Conservation (phyloP, 2,797 vertebrate species). For the Garrulus glandarius region DNA sequence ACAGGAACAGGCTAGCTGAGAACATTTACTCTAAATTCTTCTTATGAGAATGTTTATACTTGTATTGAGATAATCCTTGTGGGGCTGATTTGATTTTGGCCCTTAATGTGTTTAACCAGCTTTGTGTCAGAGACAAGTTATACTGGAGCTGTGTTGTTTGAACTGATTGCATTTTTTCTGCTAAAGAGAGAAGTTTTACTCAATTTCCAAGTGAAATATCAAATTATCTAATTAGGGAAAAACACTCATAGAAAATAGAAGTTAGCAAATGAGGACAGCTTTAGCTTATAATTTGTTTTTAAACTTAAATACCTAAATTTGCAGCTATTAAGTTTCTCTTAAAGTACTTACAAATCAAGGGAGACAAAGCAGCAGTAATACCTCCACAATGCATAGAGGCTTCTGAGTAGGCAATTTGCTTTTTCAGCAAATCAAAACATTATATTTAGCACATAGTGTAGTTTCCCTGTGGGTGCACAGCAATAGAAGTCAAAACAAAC, state of each 20-base stretch:
- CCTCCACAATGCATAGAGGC: not conserved
- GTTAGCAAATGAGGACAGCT: not conserved
- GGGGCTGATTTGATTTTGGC: not conserved
- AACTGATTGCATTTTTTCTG: not conserved
- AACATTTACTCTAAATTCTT: constrained; percentile 10
- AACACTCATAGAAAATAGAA: not conserved
- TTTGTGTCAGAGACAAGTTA: not conserved
- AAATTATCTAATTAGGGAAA: not conserved
- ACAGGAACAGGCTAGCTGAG: not conserved
- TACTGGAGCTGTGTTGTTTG: not conserved
- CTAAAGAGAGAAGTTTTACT: not conserved
- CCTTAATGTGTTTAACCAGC: not conserved
- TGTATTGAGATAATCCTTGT: constrained; percentile 11
- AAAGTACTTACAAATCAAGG: not conserved
- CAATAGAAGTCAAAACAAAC: constrained; percentile 45
- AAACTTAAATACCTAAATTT: not conserved
- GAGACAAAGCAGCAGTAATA: not conserved
- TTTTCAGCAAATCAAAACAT: constrained; percentile 48
- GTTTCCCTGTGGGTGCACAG: constrained; percentile 8
- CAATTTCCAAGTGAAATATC: not conserved
- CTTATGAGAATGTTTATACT: not conserved
- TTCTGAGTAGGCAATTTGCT: not conserved
- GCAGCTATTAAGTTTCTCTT: not conserved
- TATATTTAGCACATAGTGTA: constrained; percentile 17
- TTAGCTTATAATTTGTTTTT: not conserved